Evolutionary conservation across 2,888 invertebrate species (phyloP), one percentile per base, ranked within the genome.

Genomic region (Morpho helenor): DNA sequence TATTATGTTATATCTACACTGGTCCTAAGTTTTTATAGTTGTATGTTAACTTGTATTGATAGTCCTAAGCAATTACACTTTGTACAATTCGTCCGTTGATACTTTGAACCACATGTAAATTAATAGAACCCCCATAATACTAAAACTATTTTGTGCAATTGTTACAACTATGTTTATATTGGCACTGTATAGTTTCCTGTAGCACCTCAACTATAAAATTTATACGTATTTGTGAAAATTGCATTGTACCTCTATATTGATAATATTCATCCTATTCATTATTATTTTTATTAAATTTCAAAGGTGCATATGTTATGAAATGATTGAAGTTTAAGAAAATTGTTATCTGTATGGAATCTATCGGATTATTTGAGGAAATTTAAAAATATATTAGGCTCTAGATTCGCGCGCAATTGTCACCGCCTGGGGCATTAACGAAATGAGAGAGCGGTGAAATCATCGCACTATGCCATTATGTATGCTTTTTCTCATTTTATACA

Each of bases 181-280:
- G 82, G 82, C 82, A 83, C 82, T 78, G 67, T 69, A 67, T 66
- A 62, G 63, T 73, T 75, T 65, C 60, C 68, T 62, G 68, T 79
- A 82, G 82, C 82, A 82, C 81, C 81, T 71, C 62, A 55, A 60
- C 66, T 57, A 49, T 57, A 59, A 50, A 49, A 52, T 52, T 41
- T 62, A 56, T 45, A 45, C 16, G 52, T n/a, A 43, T 44, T 52
- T 45, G 16, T 45, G 43, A 43, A 43, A 43, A 43, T 43, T 43
- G 43, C 8, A n/a, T 43, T 43, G n/a, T 43, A 31, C 4, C 31
- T 31, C 3, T 31, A 31, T 31, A 31, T 31, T 5, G 31, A 5
- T 31, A 31, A 31, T 31, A 31, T 31, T 31, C 31, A 5, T 31
- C 16, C 16, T 16, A 16, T 16, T 16, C 16, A 43, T 43, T 43